Percentiles rank a stretch among this genome's conserved stretches.
Evolutionary conservation across 2,113 vertebrate species (phyloP).

Genomic region (Dendropsophus ebraccatus): DNA sequence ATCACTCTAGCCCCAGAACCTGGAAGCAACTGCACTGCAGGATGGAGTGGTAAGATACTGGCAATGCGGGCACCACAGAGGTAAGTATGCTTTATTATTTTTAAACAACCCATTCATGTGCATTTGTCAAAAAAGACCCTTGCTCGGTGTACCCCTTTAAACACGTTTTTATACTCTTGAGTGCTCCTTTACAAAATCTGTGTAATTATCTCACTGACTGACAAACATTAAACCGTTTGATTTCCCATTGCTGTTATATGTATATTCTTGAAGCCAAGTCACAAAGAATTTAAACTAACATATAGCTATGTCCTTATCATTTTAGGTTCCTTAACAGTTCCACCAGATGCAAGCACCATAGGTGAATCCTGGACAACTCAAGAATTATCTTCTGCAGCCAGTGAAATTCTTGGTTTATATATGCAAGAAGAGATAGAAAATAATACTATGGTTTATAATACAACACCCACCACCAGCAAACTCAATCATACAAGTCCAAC

Average conservation of each 20-base stretch:
- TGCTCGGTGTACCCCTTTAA: too few species aligned
- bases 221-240: not conserved
- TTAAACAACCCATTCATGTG: too few species aligned
- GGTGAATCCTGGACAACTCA: slow-evolving; percentile 71
- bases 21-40: too few species aligned
- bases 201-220: too few species aligned
- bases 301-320: not conserved
- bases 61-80: too few species aligned
- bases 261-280: not conserved
- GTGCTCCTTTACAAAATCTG: too few species aligned
- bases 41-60: too few species aligned
- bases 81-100: too few species aligned
- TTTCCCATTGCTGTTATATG: not conserved
- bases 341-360: not conserved
- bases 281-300: not conserved
- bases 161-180: too few species aligned
- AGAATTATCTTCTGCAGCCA: slow-evolving; percentile 67
- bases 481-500: slow-evolving; percentile 74
- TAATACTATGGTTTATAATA: slow-evolving; percentile 67
- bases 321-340: slow-evolving; percentile 26
- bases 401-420: slow-evolving; percentile 60
- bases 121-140: too few species aligned
- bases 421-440: slow-evolving; percentile 68
- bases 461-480: slow-evolving; percentile 69
- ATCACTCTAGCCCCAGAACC: too few species aligned